phyloP scores from a whole-genome alignment of 2,888 invertebrate species.

The Lithosia quadra region DNA sequence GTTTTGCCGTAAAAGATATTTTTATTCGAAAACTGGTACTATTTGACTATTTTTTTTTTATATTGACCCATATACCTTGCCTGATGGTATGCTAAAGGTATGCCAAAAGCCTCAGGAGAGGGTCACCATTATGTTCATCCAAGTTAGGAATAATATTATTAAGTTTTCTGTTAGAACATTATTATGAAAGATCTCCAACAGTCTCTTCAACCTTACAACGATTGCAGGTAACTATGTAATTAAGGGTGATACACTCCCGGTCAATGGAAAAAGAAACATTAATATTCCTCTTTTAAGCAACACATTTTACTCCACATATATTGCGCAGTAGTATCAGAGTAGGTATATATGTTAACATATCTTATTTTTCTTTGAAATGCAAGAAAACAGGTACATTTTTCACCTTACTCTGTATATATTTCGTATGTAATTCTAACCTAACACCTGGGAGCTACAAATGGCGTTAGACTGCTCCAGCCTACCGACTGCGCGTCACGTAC shows the following conservation, averaged over 20 bases:
- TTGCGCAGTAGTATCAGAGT: background rate
- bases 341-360: background rate
- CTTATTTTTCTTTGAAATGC: background rate
- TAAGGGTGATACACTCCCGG: too few species aligned
- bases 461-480: constrained; percentile 7
- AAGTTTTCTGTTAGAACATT: too few species aligned
- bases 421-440: constrained; percentile 10
- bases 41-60: too few species aligned
- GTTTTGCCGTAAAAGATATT: background rate
- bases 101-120: too few species aligned
- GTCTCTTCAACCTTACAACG: too few species aligned
- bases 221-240: too few species aligned
- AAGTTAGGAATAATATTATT: too few species aligned
- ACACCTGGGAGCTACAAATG: constrained; percentile 15
- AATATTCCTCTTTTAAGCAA: background rate
- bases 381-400: background rate
- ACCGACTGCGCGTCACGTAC: constrained; percentile 21
- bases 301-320: background rate
- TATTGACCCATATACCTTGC: too few species aligned
- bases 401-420: constrained; percentile 2
- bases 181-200: too few species aligned
- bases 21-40: background rate
- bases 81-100: too few species aligned
- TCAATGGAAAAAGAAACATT: background rate
- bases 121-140: too few species aligned